Base-by-base conservation (phyloP, 2,113 vertebrate genomes). In the Grammomys dolichurus region DNA sequence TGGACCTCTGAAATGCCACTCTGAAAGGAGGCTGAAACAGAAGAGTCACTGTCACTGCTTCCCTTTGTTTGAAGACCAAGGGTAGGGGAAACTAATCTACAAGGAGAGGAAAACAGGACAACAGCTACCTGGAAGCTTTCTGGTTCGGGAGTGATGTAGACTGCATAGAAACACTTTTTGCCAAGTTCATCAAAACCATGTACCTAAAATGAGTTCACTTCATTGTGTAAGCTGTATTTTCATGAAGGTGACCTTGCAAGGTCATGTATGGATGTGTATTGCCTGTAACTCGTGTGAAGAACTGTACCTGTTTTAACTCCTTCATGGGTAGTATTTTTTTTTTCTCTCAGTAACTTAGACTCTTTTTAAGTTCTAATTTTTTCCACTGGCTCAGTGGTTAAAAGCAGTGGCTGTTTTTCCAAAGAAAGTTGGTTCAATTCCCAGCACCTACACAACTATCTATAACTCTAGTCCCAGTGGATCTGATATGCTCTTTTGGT, bases 31-130 rank as follows among this genome's bases (percentile, higher is more conserved):
- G 70, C 73, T 90, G 86, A 33, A 60, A 60, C 43, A 69, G 54
- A 94, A 89, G 51, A 93, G 78, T 24, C 7, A 4, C 33, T 36
- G 86, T 65, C 84, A 51, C 73, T 54, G 48, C 77, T 87, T 96
- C 60, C 11, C n/a, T 87, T 94, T 89, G 82, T 80, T 76, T 87
- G 67, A 95, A 87, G 84, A 80, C 54, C n/a, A 26, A 90, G 82
- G 91, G 87, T 2, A 20, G n/a, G 48, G 63, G 86, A 85, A 92
- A 70, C 77, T 82, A 89, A 93, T 48, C 78, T 76, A n/a, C 43
- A 87, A 26, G 20, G 76, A 88, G 80, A 94, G 91, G 78, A 81
- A 85, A 96, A 78, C 72, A 93, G 69, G 92, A 56, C 12, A 26
- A 33, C 0, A 8, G n/a, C 19, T 46, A 46, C 65, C 78, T 72